Evolutionary conservation across 2,113 vertebrate species (phyloP), one percentile per base, ranked within the genome.

Genomic region (Eulacestoma nigropectus): DNA sequence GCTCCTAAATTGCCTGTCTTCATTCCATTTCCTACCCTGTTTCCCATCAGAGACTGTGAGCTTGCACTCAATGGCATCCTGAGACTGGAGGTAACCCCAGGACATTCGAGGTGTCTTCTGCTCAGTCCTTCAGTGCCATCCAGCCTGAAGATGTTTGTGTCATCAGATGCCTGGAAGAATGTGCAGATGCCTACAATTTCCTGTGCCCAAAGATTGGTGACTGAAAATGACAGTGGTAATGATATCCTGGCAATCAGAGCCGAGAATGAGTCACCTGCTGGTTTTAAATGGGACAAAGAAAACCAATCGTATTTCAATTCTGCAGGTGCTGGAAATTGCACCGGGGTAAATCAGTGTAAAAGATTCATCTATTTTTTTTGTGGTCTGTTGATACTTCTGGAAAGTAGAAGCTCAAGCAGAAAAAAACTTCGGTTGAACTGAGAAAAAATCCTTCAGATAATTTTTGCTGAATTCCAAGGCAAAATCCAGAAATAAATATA

Each of bases 231-330:
- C 69, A 88, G 70, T 63, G 91, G 19, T 73, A 88, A 97, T 86
- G 70, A 90, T 39, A 83, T 91, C 89, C 95, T 91, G 84, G 95
- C 91, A 96, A 90, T 91, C 78, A 89, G 82, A 80, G 70, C n/a
- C 2, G 47, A 57, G 67, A 89, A 84, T 96, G 87, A 93, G 72
- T 90, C 93, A 93, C 95, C 93, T 88, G 89, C 74, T 73, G 62
- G 1, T 89, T 92, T 82, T 46, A 87, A 85, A 82, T 49, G 53
- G 59, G 77, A 83, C 25, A 76, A 79, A 94, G 49, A 75, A 10
- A 74, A 89, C n/a, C 77, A 53, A 76, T 87, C 42, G 6, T 84
- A 64, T 84, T 78, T 84, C 69, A 79, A 0, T 87, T 72, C 65
- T 85, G 77, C 94, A 94, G 89, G 62, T 91, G 91, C 73, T 10